Evolutionary conservation across 2,888 invertebrate species (phyloP).

Genomic region (Tipula helvola): DNA sequence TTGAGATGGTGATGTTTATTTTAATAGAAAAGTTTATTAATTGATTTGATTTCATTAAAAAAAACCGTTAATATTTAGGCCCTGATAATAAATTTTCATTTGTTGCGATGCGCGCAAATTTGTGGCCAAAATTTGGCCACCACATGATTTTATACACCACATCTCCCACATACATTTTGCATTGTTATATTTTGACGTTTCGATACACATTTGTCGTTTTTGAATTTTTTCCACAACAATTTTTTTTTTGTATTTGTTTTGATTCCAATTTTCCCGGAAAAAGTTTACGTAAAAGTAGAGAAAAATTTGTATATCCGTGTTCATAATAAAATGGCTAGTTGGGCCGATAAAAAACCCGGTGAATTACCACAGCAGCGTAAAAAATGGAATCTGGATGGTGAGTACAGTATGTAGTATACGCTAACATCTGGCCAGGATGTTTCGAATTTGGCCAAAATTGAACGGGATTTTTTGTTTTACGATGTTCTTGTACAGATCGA

Average conservation of each 20-base stretch:
- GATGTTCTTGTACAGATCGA: slow-evolving; percentile 24
- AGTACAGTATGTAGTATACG: neutral
- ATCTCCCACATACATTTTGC: neutral
- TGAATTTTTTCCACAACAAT: neutral
- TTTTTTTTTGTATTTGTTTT: neutral
- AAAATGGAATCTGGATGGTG: slow-evolving; percentile 36
- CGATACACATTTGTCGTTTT: neutral
- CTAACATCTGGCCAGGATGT: neutral
- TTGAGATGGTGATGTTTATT: too few species aligned
- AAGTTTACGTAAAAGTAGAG: neutral
- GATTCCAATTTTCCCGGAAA: neutral
- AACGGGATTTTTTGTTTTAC: neutral
- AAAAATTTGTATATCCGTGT: neutral
- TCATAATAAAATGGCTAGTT: slow-evolving; percentile 28
- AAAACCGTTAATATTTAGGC: too few species aligned
- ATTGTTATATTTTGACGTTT: neutral
- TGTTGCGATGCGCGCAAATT: neutral
- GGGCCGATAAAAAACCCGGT: slow-evolving; percentile 31
- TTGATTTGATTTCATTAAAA: too few species aligned
- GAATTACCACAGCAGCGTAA: slow-evolving; percentile 25
- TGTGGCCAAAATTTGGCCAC: neutral
- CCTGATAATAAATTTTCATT: too few species aligned
- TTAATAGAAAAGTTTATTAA: too few species aligned
- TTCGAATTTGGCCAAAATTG: slow-evolving; percentile 8
- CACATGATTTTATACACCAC: neutral